Base-by-base conservation (phyloP, 2,888 invertebrate species). In the Athetis lepigone region DNA sequence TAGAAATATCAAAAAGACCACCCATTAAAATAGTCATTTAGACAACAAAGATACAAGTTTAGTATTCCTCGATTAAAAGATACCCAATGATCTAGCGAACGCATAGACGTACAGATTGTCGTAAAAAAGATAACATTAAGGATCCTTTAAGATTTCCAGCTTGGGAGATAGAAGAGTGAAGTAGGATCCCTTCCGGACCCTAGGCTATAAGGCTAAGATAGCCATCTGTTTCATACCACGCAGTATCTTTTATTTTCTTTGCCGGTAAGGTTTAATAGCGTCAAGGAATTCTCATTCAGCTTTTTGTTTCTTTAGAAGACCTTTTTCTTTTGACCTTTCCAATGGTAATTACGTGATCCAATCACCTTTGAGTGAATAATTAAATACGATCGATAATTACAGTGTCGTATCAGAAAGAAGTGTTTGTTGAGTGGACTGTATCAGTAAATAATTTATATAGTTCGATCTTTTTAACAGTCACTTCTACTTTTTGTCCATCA, bases 61-160 rank as follows among this genome's bases (percentile, higher is more conserved):
- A 70, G 50, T 33, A n/a, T n/a, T n/a, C 54, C 40, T 66, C 16
- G 60, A 70, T 67, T 36, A 13, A 25, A 25, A 19, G 71, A 75
- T 69, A 75, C 46, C 54, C 50, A 46, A n/a, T 46, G 37, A 47
- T 42, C 33, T 50, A 55, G 36, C 6, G 7, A 63, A 69, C 55
- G 46, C 49, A 57, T 36, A 40, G 33, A 21, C 49, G 55, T 62
- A 64, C 64, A 58, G 52, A 54, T 59, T 65, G 64, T 65, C 64
- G 68, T 75, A 65, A 77, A 76, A 54, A 45, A 40, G 72, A 72
- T 72, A 75, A 75, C 33, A 3, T 4, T 13, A 33, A 33, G 33
- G 13, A 33, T 33, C 70, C 76, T 55, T 56, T 62, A 46, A 54
- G 75, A 70, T 75, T 56, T 58, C 51, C 61, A 64, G 49, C 46